Percentiles rank a stretch among this genome's conserved stretches.
phyloP scores from a whole-genome alignment of 2,888 invertebrate genomes.

The Sturmia bella region DNA sequence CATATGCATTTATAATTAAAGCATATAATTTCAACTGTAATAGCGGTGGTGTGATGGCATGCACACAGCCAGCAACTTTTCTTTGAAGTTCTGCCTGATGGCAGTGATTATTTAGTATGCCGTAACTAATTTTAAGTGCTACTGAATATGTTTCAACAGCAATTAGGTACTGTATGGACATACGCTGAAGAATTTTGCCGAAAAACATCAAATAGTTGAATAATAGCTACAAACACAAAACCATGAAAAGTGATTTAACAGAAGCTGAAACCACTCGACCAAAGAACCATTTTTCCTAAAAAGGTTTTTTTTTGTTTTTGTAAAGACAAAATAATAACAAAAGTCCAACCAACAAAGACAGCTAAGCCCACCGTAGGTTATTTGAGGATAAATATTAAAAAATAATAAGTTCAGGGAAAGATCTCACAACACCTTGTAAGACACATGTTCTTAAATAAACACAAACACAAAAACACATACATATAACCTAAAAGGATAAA shows the following conservation, averaged over 20 bases:
- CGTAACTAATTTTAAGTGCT: slow-evolving; percentile 67
- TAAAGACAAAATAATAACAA: not conserved
- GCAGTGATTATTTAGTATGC: slow-evolving; percentile 42
- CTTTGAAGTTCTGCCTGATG: slow-evolving; percentile 19
- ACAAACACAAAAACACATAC: not conserved
- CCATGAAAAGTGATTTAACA: slow-evolving; percentile 34
- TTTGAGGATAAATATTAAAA: slow-evolving; percentile 37
- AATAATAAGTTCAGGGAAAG: slow-evolving; percentile 1
- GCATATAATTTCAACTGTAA: slow-evolving; percentile 52
- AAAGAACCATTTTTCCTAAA: not conserved
- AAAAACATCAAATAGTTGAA: slow-evolving; percentile 51
- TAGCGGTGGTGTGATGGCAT: slow-evolving; percentile 17
- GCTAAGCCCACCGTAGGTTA: slow-evolving; percentile 7
- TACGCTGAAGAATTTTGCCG: slow-evolving; percentile 29
- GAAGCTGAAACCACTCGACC: slow-evolving; percentile 44
- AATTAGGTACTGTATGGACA: not conserved
- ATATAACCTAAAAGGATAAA: slow-evolving; percentile 33
- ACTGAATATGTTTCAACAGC: slow-evolving; percentile 31
- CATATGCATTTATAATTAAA: slow-evolving; percentile 22
- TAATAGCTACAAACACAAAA: not conserved
- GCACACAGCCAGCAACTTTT: not conserved
- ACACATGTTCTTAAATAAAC: slow-evolving; percentile 43
- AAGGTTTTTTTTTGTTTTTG: slow-evolving; percentile 23
- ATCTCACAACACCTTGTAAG: slow-evolving; percentile 45
- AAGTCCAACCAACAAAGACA: not conserved